Evolutionary conservation across 1,140 invertebrate genomes (phyloP), one percentile per base, ranked within the genome.

Genomic region (Drosophila repleta): DNA sequence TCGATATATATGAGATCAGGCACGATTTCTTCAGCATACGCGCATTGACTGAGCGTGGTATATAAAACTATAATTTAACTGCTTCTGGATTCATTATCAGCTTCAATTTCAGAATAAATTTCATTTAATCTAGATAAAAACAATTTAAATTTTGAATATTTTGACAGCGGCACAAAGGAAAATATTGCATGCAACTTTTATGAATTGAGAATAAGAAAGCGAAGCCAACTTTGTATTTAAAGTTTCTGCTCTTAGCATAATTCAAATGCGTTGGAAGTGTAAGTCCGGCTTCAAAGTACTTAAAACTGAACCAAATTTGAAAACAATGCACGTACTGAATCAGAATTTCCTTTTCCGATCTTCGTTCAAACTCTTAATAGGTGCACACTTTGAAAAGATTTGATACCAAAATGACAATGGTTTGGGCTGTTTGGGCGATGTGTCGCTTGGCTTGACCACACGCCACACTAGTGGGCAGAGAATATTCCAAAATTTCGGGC

Each of bases 371-470:
- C 53, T 45, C 24, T 41, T 24, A 45, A 57, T 18, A 11, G 13
- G 10, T 49, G 7, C 17, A 24, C 20, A 37, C 62, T 61, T 48
- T 67, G 26, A 21, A 32, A 61, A 55, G 37, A 68, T 61, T 72
- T 46, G 67, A 51, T 56, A 62, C 58, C 17, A 39, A 53, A 60
- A 62, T 43, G 45, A 65, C 39, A 53, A 21, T 46, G 35, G 58
- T 55, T 15, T 11, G 45, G 46, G 49, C 69, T 58, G 70, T 79
- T 83, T 66, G 71, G 63, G 62, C 79, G 57, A 58, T 74, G 70
- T 74, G 70, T 43, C 74, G 66, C 71, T 81, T 81, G 60, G 65
- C 70, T 78, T 81, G 81, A 87, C 81, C 81, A 71, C 68, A 76
- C 62, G 79, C 52, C 76, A 53, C 75, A 76, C 74, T 79, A 69